Conservation (phyloP, 2,888 invertebrate species). For the Strigamia transsilvanica region DNA sequence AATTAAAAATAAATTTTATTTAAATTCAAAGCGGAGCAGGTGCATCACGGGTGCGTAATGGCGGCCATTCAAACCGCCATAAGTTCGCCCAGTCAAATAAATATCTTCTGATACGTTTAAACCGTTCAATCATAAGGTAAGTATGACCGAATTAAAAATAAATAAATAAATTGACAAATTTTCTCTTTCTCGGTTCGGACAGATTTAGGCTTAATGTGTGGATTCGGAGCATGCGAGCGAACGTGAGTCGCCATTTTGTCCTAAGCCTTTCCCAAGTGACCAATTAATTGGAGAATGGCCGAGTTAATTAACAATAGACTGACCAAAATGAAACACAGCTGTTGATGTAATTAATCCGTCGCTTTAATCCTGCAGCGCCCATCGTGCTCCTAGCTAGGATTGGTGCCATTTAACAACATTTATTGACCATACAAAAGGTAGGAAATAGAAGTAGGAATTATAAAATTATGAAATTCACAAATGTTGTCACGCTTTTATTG, state of each 20-base stretch:
- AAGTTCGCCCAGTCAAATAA: too few relatives aligned
- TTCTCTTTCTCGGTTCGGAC: neutral
- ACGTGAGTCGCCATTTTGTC: too few relatives aligned
- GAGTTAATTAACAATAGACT: slow-evolving; percentile 21
- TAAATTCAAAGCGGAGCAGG: neutral
- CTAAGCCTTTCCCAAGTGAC: neutral
- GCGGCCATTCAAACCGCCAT: neutral
- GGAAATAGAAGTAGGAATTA: neutral
- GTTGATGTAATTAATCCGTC: slow-evolving; percentile 16
- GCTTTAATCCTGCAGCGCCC: neutral
- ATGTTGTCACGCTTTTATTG: too few relatives aligned
- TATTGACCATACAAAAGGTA: neutral
- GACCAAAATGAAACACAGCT: slow-evolving; percentile 28
- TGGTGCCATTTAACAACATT: neutral
- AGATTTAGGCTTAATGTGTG: neutral
- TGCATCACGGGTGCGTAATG: neutral
- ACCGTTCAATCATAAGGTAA: too few relatives aligned
- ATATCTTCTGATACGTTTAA: too few relatives aligned
- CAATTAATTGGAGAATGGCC: slow-evolving; percentile 19
- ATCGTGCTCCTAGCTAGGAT: neutral
- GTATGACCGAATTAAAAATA: too few relatives aligned
- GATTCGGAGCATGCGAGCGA: neutral
- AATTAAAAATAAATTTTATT: too few relatives aligned
- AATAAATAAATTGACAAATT: too few relatives aligned
- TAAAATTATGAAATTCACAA: too few relatives aligned